A percentile compares a stretch with the other conserved stretches of the same genome.
These are phyloP conservation scores for Mus minutoides DNA, from an alignment of 2,797 vertebrate genomes.

Conservation along the genomic window DNA sequence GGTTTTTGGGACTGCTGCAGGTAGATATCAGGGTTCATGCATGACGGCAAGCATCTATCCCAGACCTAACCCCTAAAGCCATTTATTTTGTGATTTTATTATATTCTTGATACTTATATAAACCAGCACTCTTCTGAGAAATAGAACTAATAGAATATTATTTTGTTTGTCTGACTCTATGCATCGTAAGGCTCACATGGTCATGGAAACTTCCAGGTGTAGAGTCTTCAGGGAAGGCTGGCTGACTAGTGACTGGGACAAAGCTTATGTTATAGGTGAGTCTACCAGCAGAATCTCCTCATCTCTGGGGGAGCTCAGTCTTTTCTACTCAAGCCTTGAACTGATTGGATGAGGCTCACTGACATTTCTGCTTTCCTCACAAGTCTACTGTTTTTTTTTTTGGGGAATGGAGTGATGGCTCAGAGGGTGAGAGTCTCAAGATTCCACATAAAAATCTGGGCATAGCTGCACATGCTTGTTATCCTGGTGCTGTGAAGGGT, in stretches of 20 bases:
- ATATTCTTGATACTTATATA: neutral
- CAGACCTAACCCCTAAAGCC: neutral
- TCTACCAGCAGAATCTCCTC: neutral
- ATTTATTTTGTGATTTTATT: neutral
- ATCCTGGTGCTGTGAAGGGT: neutral
- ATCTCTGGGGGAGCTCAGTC: neutral
- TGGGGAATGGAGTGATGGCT: neutral
- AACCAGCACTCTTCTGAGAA: neutral
- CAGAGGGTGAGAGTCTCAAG: neutral
- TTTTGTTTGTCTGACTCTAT: neutral
- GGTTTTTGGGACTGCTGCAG: neutral
- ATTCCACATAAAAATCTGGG: neutral
- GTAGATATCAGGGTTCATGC: neutral
- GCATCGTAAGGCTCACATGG: neutral
- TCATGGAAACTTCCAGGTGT: neutral
- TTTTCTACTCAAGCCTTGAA: neutral
- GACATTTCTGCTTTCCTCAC: neutral
- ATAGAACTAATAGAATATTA: neutral
- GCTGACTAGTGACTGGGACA: neutral
- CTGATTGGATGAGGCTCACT: neutral
- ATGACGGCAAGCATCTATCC: neutral
- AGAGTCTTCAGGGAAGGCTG: neutral
- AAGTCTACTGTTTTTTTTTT: neutral
- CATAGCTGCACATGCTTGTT: neutral
- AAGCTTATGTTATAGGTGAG: neutral